phyloP scores from a whole-genome alignment of 2,113 vertebrate species.

The Salvelinus sp. region DNA sequence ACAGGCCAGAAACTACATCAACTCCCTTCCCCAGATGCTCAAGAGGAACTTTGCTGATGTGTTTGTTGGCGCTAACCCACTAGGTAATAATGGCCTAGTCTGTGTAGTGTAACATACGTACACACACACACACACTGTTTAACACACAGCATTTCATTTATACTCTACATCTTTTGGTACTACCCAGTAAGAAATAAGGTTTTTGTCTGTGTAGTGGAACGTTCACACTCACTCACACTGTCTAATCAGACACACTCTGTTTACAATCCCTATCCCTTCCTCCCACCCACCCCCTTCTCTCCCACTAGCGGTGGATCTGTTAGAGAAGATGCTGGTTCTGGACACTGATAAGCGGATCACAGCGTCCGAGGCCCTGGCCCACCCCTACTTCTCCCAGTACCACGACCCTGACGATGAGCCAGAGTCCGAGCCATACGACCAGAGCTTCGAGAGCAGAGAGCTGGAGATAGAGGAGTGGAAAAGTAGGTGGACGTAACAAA shows the following conservation, averaged over 20 bases:
- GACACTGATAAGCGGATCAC: constrained; percentile 97
- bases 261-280: background rate
- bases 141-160: too few species aligned
- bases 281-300: background rate
- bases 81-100: constrained; percentile 74
- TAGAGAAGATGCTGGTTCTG: constrained; percentile 97
- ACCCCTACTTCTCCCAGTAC: constrained; percentile 92
- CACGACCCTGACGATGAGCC: constrained; percentile 96
- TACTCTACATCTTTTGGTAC: constrained; percentile 75
- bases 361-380: constrained; percentile 89
- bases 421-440: constrained; percentile 94
- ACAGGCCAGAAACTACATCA: constrained; percentile 97
- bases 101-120: background rate
- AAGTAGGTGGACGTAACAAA: constrained; percentile 75
- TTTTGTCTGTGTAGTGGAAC: background rate
- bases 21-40: constrained; percentile 91
- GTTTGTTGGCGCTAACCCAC: constrained; percentile 95
- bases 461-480: constrained; percentile 98
- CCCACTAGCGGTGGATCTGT: constrained; percentile 86
- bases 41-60: constrained; percentile 98
- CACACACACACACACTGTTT: background rate
- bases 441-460: constrained; percentile 96
- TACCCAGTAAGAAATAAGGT: constrained; percentile 85
- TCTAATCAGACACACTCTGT: background rate
- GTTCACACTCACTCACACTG: background rate